phyloP scores from a whole-genome alignment of 1,140 invertebrate genomes.

The Heliconius hewitsoni region DNA sequence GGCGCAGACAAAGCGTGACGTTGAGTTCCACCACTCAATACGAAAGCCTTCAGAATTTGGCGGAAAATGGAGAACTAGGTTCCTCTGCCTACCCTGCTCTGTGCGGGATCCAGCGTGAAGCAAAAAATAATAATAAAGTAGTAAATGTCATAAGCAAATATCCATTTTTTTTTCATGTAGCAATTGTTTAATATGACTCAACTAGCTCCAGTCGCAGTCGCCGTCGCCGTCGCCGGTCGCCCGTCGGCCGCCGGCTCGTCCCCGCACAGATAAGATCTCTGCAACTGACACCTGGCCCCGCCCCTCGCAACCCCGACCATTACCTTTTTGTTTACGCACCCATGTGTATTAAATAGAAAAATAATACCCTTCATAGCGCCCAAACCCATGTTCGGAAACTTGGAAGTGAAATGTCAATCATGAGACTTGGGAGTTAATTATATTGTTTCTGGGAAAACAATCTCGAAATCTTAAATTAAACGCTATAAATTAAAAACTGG shows the following conservation, averaged over 20 bases:
- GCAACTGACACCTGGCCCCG: conserved; percentile 75
- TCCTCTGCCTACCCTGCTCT: no score
- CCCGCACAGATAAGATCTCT: conserved; percentile 71
- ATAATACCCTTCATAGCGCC: conserved; percentile 36
- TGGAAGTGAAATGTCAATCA: conserved; percentile 38
- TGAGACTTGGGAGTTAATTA: neutral
- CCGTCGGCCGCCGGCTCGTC: conserved; percentile 36
- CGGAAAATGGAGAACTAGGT: no score
- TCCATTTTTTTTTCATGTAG: neutral
- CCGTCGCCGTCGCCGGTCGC: conserved; percentile 16
- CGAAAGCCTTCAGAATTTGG: no score
- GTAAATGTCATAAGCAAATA: neutral
- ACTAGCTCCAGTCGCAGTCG: neutral
- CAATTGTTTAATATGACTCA: neutral
- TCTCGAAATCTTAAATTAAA: neutral
- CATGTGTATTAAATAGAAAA: conserved; percentile 47
- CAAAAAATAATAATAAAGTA: neutral
- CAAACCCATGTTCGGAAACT: conserved; percentile 21
- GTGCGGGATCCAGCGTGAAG: no score
- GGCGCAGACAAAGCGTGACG: no score
- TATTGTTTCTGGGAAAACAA: conserved; percentile 1
- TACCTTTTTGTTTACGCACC: conserved; percentile 59
- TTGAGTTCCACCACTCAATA: no score
- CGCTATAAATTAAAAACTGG: no score
- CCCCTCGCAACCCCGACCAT: conserved; percentile 57